Evolutionary conservation across 2,888 invertebrate species (phyloP), one percentile per base, ranked within the genome.

Genomic region (Brachynemurus nebulosus): DNA sequence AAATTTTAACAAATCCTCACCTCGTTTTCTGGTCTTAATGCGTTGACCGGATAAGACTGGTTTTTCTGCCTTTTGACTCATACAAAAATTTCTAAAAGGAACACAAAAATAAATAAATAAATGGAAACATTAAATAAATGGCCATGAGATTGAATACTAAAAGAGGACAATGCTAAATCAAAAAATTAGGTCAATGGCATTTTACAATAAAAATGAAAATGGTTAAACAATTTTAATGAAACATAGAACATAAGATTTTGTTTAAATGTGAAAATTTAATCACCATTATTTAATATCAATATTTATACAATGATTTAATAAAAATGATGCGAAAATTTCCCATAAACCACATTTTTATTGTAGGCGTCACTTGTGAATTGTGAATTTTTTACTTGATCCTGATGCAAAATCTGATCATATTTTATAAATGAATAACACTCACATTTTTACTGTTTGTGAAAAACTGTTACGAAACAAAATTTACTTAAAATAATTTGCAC

Each of bases 21-120:
- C 91, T 92, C 95, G 92, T 88, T 95, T 95, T 85, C 95, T 88
- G 89, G 95, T 93, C 90, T 95, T 95, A 81, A 95, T 93, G 80
- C 95, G 92, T 81, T 93, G 93, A 89, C 95, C 95, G 84, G 92
- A 92, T 83, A 95, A 79, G 82, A 92, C 86, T 84, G 95, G 95
- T 89, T 93, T 92, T 91, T 95, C 93, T 81, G 83, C 88, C 88
- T 95, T 95, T 80, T 93, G 93, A 95, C 91, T 95, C 95, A 95
- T 95, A 92, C 91, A 93, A 92, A 66, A 65, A 65, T 64, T 64
- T 66, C 66, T 66, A 40, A 64, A 64, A 37, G 7, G 18, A n/a
- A n/a, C n/a, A n/a, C n/a, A n/a, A n/a, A n/a, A 33, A 42, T 18
- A 33, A 42, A 34, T 40, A 23, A 36, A 46, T 39, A 30, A 47